Evolutionary conservation across 2,113 vertebrate genomes (phyloP).

Genomic region (Bostrychus sinensis): DNA sequence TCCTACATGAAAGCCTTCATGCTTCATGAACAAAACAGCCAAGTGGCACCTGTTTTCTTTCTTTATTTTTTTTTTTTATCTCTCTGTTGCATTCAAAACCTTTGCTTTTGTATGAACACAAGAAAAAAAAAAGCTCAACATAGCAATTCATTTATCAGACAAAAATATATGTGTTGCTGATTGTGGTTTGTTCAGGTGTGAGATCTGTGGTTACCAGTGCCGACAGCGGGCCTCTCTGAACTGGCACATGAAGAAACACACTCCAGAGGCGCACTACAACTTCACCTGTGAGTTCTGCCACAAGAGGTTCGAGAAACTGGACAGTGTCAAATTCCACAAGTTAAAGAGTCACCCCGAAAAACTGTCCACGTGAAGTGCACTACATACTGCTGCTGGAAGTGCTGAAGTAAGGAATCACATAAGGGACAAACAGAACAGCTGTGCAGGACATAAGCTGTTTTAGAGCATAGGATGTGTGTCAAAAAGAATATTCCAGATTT

Average conservation of each 20-base stretch:
- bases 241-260: constrained; percentile 97
- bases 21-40: no score
- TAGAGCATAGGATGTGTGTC: background rate
- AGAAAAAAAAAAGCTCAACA: no score
- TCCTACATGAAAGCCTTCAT: no score
- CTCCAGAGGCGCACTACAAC: constrained; percentile 86
- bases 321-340: constrained; percentile 93
- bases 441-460: constrained; percentile 59
- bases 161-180: no score
- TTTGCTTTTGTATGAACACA: no score
- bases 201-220: constrained; percentile 95
- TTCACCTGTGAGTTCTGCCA: constrained; percentile 91
- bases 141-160: no score
- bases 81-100: no score
- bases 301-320: constrained; percentile 90
- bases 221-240: constrained; percentile 91
- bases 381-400: background rate
- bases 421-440: constrained; percentile 28
- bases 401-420: background rate
- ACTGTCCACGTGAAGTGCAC: constrained; percentile 72
- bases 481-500: background rate
- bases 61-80: no score
- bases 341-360: constrained; percentile 91
- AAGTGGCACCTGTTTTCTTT: no score
- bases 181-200: constrained; percentile 78